Conservation (phyloP, 2,888 invertebrate genomes). For the Agonopterix subpropinquella region DNA sequence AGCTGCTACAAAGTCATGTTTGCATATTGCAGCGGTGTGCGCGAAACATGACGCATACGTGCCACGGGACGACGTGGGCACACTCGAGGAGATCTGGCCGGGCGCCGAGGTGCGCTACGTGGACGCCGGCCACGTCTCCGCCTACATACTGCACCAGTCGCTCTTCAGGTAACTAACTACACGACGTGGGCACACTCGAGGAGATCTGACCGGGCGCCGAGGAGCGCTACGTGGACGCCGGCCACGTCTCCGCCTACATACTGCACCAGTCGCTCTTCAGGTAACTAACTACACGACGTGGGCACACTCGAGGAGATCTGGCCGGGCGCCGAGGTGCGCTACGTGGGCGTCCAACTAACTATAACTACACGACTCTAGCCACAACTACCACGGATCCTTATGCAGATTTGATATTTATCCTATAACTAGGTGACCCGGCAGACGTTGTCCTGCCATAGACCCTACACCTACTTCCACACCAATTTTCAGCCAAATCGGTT, state of each 20-base stretch:
- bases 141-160: slow-evolving; percentile 90
- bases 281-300: slow-evolving; percentile 77
- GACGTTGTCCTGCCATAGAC: too few species aligned
- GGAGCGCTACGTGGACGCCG: slow-evolving; percentile 90
- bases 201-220: slow-evolving; percentile 96
- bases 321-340: slow-evolving; percentile 93
- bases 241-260: slow-evolving; percentile 93
- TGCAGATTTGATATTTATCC: too few species aligned
- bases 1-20: too few species aligned
- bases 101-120: slow-evolving; percentile 92
- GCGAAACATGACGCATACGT: slow-evolving; percentile 94
- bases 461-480: too few species aligned
- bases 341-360: slow-evolving; percentile 89
- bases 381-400: too few species aligned
- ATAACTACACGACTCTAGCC: too few species aligned
- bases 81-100: slow-evolving; percentile 94
- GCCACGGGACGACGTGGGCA: slow-evolving; percentile 88
- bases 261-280: slow-evolving; percentile 91
- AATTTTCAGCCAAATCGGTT: too few species aligned
- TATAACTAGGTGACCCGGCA: too few species aligned
- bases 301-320: slow-evolving; percentile 90
- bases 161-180: slow-evolving; percentile 83
- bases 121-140: slow-evolving; percentile 92
- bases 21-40: slow-evolving; percentile 78
- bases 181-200: slow-evolving; percentile 84